Conservation (phyloP, 2,797 vertebrate genomes). For the Huso huso region DNA sequence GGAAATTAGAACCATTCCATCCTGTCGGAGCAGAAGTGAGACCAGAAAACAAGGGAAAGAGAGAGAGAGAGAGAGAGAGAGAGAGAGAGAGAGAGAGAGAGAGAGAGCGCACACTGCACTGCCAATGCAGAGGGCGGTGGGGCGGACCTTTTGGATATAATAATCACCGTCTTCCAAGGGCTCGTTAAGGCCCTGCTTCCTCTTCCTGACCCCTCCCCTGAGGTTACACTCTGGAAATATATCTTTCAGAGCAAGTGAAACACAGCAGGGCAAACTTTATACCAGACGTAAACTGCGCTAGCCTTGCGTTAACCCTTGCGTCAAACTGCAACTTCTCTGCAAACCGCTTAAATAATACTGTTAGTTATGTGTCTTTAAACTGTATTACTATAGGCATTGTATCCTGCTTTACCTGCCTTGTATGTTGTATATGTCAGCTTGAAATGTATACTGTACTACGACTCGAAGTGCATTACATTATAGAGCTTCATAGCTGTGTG, state of each 20-base stretch:
- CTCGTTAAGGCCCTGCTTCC: slow-evolving; percentile 50
- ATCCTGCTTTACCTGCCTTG: too few relatives aligned
- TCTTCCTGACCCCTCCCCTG: slow-evolving; percentile 54
- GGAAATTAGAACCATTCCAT: slow-evolving; percentile 90
- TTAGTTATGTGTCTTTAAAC: too few relatives aligned
- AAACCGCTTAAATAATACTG: too few relatives aligned
- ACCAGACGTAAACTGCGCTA: slow-evolving; percentile 42
- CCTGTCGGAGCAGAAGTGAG: slow-evolving; percentile 52
- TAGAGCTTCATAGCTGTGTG: too few relatives aligned
- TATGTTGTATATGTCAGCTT: too few relatives aligned
- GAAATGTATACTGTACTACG: too few relatives aligned
- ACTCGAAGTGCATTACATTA: too few relatives aligned
- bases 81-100: slow-evolving; percentile 2
- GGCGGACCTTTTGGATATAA: slow-evolving; percentile 54
- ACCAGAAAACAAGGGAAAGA: slow-evolving; percentile 29
- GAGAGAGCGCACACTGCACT: not conserved
- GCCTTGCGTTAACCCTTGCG: too few relatives aligned
- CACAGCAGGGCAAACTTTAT: slow-evolving; percentile 50
- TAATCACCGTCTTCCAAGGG: slow-evolving; percentile 44
- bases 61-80: not conserved
- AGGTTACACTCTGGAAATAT: slow-evolving; percentile 13
- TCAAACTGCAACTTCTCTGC: too few relatives aligned
- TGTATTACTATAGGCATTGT: too few relatives aligned
- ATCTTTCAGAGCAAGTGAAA: slow-evolving; percentile 6
- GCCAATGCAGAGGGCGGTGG: slow-evolving; percentile 32